Evolutionary conservation across 2,113 vertebrate species (phyloP).

Genomic region (Crotalus horridus): DNA sequence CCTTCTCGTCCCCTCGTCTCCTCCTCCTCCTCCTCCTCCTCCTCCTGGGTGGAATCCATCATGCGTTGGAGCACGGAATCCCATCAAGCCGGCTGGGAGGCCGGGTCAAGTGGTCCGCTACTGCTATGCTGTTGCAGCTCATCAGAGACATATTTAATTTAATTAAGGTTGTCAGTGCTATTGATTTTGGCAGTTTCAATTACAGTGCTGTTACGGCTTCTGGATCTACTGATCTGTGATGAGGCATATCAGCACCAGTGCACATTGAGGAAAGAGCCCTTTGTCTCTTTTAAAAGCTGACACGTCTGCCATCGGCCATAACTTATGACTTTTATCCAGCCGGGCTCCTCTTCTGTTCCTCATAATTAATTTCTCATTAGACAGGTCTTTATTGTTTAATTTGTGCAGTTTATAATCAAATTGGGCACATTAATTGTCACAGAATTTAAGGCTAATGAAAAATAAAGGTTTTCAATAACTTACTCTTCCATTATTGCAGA

Average conservation of each 20-base stretch:
- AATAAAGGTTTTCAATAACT: slow-evolving; percentile 87
- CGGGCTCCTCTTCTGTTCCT: slow-evolving; percentile 85
- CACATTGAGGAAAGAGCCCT: slow-evolving; percentile 89
- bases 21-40: slow-evolving; percentile 38
- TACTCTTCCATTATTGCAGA: slow-evolving; percentile 82
- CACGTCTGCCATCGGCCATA: slow-evolving; percentile 82
- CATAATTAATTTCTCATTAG: slow-evolving; percentile 99
- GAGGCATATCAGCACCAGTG: slow-evolving; percentile 91
- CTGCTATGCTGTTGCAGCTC: slow-evolving; percentile 73
- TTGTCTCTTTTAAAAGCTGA: slow-evolving; percentile 89
- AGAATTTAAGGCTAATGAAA: slow-evolving; percentile 92
- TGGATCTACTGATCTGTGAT: slow-evolving; percentile 99
- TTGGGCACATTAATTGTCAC: slow-evolving; percentile 99
- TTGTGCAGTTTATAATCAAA: slow-evolving; percentile 99
- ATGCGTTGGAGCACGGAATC: slow-evolving; percentile 58
- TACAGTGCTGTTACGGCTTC: slow-evolving; percentile 87
- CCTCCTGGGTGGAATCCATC: slow-evolving; percentile 80
- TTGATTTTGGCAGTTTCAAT: slow-evolving; percentile 99
- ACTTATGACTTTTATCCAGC: slow-evolving; percentile 84
- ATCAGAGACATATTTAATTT: slow-evolving; percentile 95
- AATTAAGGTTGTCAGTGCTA: slow-evolving; percentile 97
- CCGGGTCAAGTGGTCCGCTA: slow-evolving; percentile 76
- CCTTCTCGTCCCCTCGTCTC: neutral
- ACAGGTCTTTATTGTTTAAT: slow-evolving; percentile 99
- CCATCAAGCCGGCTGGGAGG: slow-evolving; percentile 62